Evolutionary conservation across 2,888 invertebrate genomes (phyloP).

Genomic region (Metacarcinus magister): DNA sequence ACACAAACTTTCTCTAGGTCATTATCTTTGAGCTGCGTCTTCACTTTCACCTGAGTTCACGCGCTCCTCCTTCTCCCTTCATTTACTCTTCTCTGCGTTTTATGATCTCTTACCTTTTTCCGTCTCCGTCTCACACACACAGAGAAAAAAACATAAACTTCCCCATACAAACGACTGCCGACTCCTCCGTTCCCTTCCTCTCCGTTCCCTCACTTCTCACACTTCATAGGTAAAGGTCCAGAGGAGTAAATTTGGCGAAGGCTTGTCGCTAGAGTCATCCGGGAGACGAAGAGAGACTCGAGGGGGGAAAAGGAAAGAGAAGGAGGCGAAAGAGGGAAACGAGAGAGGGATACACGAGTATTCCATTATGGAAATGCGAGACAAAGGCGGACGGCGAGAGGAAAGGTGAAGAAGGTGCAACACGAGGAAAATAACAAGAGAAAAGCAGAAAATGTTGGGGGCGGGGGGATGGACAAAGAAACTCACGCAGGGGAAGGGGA

Average conservation of each 20-base stretch:
- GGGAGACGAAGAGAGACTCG: neutral
- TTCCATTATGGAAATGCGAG: constrained; percentile 47
- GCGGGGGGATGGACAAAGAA: neutral
- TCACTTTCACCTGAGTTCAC: neutral
- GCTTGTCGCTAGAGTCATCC: neutral
- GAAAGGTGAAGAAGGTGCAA: neutral
- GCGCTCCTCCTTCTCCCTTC: neutral
- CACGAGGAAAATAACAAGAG: neutral
- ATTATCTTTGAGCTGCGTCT: neutral
- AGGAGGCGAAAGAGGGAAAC: neutral
- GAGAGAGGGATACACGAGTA: neutral
- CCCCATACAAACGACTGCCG: neutral
- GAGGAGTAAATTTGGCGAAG: neutral
- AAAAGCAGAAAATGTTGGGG: neutral
- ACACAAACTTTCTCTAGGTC: neutral
- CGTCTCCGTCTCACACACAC: neutral
- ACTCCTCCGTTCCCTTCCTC: neutral
- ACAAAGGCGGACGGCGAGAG: neutral
- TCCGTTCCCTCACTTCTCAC: neutral
- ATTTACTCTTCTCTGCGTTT: neutral
- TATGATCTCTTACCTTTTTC: neutral
- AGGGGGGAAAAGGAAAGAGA: neutral
- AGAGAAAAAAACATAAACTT: neutral
- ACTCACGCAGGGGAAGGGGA: too few relatives aligned
- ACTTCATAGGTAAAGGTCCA: neutral